Evolutionary conservation across 1,140 invertebrate genomes (phyloP), one percentile per base, ranked within the genome.

Genomic region (Cotesia chilonis): DNA sequence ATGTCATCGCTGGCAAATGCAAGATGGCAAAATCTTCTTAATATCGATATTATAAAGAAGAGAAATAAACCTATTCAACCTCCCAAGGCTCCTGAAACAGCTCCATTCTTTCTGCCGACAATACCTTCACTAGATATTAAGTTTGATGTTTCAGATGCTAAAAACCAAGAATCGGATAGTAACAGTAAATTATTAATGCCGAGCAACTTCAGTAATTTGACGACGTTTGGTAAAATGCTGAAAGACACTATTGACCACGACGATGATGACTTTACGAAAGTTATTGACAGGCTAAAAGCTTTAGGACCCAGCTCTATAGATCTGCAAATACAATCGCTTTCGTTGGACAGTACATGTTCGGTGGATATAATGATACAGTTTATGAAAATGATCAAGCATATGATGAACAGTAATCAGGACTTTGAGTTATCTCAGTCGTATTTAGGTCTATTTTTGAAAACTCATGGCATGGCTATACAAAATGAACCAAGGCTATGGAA

Each of bases 81-180:
- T 4, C 88, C 92, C 0, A 96, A 96, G 80, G 89, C 89, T 1
- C 92, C 94, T 0, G 95, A 95, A 87, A 89, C 90, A 35, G 96
- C 96, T 0, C 97, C 97, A 0, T 99, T 99, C 87, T 99, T 99
- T 82, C 84, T 99, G 51, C 96, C 97, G 0, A 97, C 96, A 0
- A 89, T 97, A 68, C 90, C 94, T 0, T 94, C 95, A 2, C 84
- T 97, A 9, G 91, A 95, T 74, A 83, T 95, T 2, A 90, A 93
- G 80, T 98, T 98, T 86, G 94, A 95, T 83, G 81, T 94, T 4
- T 84, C 87, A 4, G 84, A 90, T 76, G 81, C 84, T 0, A 80
- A 84, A 75, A 79, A 80, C 10, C 6, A 47, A 47, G 5, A 47
- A 10, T 80, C 86, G 1, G 59, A 82, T 4, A 76, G 85, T 2